Evolutionary conservation across 1,140 invertebrate species (phyloP).

Genomic region (Heliothis subflexa): DNA sequence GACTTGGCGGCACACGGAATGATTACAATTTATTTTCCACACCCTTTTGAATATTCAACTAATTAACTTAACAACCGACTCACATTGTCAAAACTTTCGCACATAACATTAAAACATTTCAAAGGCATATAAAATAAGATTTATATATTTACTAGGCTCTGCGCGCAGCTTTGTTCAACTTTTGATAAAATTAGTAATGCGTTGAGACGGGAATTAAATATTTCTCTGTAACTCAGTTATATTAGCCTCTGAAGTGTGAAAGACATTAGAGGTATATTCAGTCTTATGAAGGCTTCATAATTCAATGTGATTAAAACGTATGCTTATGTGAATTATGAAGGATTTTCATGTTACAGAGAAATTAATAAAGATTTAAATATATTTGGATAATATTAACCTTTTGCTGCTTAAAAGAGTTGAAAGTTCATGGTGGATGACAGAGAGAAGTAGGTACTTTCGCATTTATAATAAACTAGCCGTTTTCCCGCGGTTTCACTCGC

Average conservation of each 20-base stretch:
- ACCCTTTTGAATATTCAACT: too few species aligned
- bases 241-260: conserved; percentile 17
- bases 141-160: conserved; percentile 23
- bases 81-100: not conserved
- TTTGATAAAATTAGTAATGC: conserved; percentile 46
- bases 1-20: too few species aligned
- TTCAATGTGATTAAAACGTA: conserved; percentile 21
- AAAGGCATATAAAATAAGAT: conserved; percentile 39
- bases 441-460: too few species aligned
- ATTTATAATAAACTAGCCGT: too few species aligned
- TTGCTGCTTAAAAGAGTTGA: not conserved
- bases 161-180: conserved; percentile 31
- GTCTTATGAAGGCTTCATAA: not conserved
- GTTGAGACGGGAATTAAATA: conserved; percentile 40
- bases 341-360: not conserved
- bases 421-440: too few species aligned
- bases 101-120: conserved; percentile 21
- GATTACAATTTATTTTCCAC: too few species aligned
- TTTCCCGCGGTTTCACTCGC: too few species aligned
- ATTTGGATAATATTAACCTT: not conserved
- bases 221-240: conserved; percentile 32
- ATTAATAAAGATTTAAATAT: conserved; percentile 1
- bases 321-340: not conserved
- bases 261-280: conserved; percentile 45
- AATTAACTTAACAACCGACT: too few species aligned